These are phyloP conservation scores for Patiria pectinifera DNA, from an alignment of 53 echinoderm and acorn worm genomes.

Conservation along the genomic window DNA sequence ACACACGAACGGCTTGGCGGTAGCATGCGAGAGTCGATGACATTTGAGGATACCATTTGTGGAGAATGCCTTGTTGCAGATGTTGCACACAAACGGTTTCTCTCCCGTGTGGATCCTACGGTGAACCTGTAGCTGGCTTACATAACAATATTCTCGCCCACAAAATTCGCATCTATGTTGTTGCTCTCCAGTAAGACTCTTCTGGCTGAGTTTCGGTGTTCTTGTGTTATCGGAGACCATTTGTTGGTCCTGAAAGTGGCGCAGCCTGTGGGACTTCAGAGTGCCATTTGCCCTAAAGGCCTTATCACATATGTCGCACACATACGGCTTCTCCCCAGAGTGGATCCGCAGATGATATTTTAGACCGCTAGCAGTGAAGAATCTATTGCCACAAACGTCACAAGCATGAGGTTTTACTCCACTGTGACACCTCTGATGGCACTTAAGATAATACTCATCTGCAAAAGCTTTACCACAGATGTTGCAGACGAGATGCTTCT, in stretches of 20 bases:
- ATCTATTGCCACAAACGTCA: conserved; percentile 11
- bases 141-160: neutral
- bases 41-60: neutral
- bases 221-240: neutral
- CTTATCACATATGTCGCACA: conserved; percentile 33
- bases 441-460: conserved; percentile 32
- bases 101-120: conserved; percentile 26
- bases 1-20: conserved; percentile 5
- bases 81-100: conserved; percentile 22
- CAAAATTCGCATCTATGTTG: neutral
- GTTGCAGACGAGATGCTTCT: conserved; percentile 45
- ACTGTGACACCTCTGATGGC: conserved; percentile 55
- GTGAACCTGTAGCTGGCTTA: neutral
- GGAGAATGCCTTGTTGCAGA: conserved; percentile 33
- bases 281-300: neutral
- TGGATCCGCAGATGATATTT: neutral
- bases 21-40: conserved; percentile 14
- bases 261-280: neutral
- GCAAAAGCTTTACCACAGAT: conserved; percentile 56
- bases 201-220: neutral
- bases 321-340: neutral
- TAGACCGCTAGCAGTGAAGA: neutral
- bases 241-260: neutral
- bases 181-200: neutral
- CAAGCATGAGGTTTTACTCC: conserved; percentile 34